These are phyloP conservation scores for Iphiclides podalirius DNA, from an alignment of 2,888 invertebrate species.

Conservation along the genomic window DNA sequence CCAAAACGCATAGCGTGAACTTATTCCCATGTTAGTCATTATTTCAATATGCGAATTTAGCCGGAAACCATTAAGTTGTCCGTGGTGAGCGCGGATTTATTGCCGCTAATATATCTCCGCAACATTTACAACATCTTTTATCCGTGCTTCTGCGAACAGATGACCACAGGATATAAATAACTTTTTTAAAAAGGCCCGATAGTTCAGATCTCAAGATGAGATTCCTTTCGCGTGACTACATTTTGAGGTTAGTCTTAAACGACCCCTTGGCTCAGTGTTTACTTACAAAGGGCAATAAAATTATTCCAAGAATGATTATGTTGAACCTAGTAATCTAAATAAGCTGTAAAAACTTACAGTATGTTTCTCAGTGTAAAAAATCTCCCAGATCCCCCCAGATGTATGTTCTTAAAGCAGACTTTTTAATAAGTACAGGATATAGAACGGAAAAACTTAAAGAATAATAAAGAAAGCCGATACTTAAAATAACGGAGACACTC, in stretches of 20 bases:
- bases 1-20: slow-evolving; percentile 1
- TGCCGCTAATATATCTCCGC: slow-evolving; percentile 32
- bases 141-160: slow-evolving; percentile 14
- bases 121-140: slow-evolving; percentile 17
- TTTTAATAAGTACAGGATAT: too few relatives aligned
- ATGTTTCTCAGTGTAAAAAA: too few relatives aligned
- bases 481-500: too few relatives aligned
- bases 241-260: neutral
- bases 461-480: too few relatives aligned
- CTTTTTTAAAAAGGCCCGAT: neutral
- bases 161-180: neutral
- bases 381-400: too few relatives aligned
- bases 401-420: too few relatives aligned
- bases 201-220: neutral
- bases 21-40: slow-evolving; percentile 30
- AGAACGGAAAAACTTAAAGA: too few relatives aligned
- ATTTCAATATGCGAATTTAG: slow-evolving; percentile 31
- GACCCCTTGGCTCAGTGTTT: neutral
- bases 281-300: neutral
- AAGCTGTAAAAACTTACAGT: too few relatives aligned
- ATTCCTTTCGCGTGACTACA: neutral
- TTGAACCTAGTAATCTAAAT: neutral
- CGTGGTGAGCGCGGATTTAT: slow-evolving; percentile 32
- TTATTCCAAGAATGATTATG: neutral
- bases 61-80: slow-evolving; percentile 34